Percentiles rank a stretch among this genome's conserved stretches.
These are phyloP conservation scores for Cyrtodaria siliqua DNA, from an alignment of 2,888 invertebrate genomes.

Conservation along the genomic window DNA sequence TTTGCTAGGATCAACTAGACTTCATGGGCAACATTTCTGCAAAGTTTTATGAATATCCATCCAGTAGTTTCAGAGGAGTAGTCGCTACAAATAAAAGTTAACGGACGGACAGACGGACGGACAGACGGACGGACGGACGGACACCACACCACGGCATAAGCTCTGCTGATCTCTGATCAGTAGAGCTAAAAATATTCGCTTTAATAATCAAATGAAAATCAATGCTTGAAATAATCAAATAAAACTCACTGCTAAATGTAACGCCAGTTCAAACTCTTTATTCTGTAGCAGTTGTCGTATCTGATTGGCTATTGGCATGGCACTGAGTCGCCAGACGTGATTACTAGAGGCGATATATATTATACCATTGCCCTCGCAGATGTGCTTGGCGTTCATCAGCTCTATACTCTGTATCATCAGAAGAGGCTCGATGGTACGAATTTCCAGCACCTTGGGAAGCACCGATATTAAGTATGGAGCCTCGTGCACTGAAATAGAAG, in stretches of 20 bases:
- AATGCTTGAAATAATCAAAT: too few species aligned
- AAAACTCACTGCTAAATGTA: constrained; percentile 93
- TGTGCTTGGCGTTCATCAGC: constrained; percentile 86
- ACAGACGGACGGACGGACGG: too few species aligned
- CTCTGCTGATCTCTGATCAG: too few species aligned
- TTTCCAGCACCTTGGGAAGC: constrained; percentile 93
- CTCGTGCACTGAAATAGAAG: constrained; percentile 94
- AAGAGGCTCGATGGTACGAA: constrained; percentile 94
- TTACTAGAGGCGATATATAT: constrained; percentile 95
- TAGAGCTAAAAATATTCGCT: too few species aligned
- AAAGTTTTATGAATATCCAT: too few species aligned
- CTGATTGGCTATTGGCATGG: constrained; percentile 93
- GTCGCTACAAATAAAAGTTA: too few species aligned
- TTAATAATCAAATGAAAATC: too few species aligned
- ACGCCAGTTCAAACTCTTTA: constrained; percentile 97
- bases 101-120: too few species aligned
- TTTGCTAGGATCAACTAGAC: too few species aligned
- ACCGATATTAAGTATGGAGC: constrained; percentile 96
- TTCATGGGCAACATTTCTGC: too few species aligned
- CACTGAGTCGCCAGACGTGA: constrained; percentile 91
- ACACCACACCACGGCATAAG: too few species aligned
- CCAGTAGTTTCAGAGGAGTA: too few species aligned
- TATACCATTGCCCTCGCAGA: constrained; percentile 88
- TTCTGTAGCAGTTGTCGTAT: constrained; percentile 93
- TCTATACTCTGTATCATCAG: constrained; percentile 93